Evolutionary conservation across 2,113 vertebrate genomes (phyloP).

Genomic region (Channa argus): DNA sequence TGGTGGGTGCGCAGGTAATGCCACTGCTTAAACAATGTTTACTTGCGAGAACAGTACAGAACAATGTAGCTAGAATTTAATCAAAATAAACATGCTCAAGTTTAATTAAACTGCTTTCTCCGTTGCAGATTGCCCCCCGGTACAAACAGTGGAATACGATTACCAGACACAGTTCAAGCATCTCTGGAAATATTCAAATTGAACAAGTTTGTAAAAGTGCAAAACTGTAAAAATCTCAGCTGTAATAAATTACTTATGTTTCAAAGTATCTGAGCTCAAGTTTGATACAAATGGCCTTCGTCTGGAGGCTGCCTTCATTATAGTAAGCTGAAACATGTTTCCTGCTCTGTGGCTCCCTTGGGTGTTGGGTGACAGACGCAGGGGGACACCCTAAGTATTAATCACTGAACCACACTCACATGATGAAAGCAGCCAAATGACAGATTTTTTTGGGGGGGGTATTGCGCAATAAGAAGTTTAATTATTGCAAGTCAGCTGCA

Average conservation of each 20-base stretch:
- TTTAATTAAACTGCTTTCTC: slow-evolving; percentile 67
- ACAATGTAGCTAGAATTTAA: slow-evolving; percentile 60
- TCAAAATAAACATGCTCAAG: slow-evolving; percentile 61
- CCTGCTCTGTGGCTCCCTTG: slow-evolving; percentile 22
- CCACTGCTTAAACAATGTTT: slow-evolving; percentile 58
- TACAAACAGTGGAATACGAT: slow-evolving; percentile 58
- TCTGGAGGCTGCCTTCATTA: slow-evolving; percentile 16
- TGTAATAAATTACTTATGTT: slow-evolving; percentile 21
- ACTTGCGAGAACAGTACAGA: slow-evolving; percentile 50
- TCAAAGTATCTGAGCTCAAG: slow-evolving; percentile 7
- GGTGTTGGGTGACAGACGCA: slow-evolving; percentile 21
- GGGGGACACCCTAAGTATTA: slow-evolving; percentile 21
- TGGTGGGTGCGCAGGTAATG: slow-evolving; percentile 53
- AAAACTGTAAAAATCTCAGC: background rate
- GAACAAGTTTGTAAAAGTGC: slow-evolving; percentile 40
- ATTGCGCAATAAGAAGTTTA: background rate
- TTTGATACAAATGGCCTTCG: slow-evolving; percentile 17
- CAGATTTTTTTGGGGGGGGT: no score
- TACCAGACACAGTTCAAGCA: slow-evolving; percentile 25
- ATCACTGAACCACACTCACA: slow-evolving; percentile 34
- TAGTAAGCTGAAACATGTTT: slow-evolving; percentile 42
- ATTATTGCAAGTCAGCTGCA: background rate
- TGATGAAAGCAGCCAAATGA: background rate
- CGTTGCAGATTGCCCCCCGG: slow-evolving; percentile 56
- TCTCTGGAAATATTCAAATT: slow-evolving; percentile 36